Conservation (phyloP, 2,113 vertebrate genomes). For the Hucho hucho region DNA sequence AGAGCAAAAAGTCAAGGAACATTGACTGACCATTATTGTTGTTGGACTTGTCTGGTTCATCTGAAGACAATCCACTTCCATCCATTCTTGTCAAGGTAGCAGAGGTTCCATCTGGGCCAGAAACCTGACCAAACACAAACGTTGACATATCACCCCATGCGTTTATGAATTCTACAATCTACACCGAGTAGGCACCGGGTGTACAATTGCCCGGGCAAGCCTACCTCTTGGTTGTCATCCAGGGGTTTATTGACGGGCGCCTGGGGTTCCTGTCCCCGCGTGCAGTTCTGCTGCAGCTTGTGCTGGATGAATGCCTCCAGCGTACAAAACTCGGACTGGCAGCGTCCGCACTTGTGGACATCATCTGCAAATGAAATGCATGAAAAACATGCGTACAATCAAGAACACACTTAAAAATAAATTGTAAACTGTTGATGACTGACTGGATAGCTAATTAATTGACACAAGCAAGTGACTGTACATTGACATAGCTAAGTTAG, state of each 20-base stretch:
- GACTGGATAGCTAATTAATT: too few species aligned
- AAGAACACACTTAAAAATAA: not conserved
- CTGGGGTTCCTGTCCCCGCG: conserved; percentile 61
- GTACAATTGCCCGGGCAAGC: too few species aligned
- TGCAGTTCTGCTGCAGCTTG: conserved; percentile 87
- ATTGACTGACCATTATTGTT: conserved; percentile 43
- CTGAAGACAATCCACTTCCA: conserved; percentile 25
- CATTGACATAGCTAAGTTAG: too few species aligned
- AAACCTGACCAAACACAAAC: conserved; percentile 38
- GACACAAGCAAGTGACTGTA: too few species aligned
- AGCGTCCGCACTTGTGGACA: conserved; percentile 91
- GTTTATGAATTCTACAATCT: not conserved
- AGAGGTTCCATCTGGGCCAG: conserved; percentile 38
- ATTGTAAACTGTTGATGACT: not conserved
- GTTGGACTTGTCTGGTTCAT: conserved; percentile 39
- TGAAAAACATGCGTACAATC: too few species aligned
- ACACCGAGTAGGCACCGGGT: not conserved
- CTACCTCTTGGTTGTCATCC: conserved; percentile 65
- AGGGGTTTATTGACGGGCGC: conserved; percentile 45
- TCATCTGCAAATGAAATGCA: conserved; percentile 74
- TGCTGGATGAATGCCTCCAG: conserved; percentile 95
- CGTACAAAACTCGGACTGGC: conserved; percentile 89
- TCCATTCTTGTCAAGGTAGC: conserved; percentile 45
- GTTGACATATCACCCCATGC: not conserved
- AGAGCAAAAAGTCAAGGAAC: too few species aligned